Base-by-base conservation (phyloP, 1,140 invertebrate species). In the Microplitis demolitor region DNA sequence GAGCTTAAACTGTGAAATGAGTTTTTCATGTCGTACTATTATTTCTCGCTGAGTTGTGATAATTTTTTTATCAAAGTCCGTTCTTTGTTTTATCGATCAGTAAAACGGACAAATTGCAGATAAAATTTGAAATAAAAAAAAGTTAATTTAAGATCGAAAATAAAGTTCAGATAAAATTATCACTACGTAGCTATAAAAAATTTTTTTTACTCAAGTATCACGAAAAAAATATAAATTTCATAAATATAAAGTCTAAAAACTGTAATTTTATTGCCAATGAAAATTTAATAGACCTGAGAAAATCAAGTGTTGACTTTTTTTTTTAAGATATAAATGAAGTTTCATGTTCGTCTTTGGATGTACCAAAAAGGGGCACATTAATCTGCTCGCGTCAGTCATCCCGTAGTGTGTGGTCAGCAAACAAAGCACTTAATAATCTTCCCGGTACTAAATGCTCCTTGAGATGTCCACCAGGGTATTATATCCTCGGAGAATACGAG, bases 381-480 rank as follows among this genome's bases (percentile, higher is more conserved):
- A 81, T 87, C 61, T 88, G 87, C 70, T 84, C 83, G 3, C 80
- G 80, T 45, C 63, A 77, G 51, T 68, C 78, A 4, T 73, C 74
- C 16, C 75, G 77, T 31, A 79, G 78, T 69, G 69, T 77, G 13
- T 84, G 83, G 82, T 78, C 74, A 34, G 78, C 74, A 37, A 74
- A 74, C 54, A 78, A 66, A 68, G 70, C 76, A n/a, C 74, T 79
- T 60, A 80, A 87, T 83, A 45, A 45, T 45, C 82, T 81, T n/a
- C 85, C 86, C 8, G 83, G 86, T 39, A 85, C 86, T 45, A 85
- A 87, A 69, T 88, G 87, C 74, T 83, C 79, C 69, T 81, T 88
- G 51, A 84, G 85, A 66, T 88, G 87, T 79, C 87, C 86, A 35
- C 77, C 72, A 35, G 83, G 84, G 31, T 88, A 86, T 72, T 80